Base-by-base conservation (phyloP, 92 coral and sea anemone genomes). In the Paragorgia papillata region DNA sequence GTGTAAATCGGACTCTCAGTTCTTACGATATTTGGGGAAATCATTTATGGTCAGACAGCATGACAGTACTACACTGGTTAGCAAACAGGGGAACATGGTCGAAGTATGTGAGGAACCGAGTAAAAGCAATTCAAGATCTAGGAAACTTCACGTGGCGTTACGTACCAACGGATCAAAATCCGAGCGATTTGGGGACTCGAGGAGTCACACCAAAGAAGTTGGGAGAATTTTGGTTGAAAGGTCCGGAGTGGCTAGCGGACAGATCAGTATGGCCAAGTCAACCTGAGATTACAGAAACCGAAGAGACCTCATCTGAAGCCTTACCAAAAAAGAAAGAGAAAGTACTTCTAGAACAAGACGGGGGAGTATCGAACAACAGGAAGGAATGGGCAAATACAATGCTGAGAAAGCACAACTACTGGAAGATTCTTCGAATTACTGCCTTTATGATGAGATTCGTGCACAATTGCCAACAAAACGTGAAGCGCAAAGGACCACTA, bases 401-500 rank as follows among this genome's bases (percentile, higher is more conserved):
- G 28, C 31, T 64, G 19, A 17, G 13, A 17, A 44, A 68, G 54
- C n/a, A 44, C 59, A 68, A 68, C 58, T 68, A 48, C 40, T 68
- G 41, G 75, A 68, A 33, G 43, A 13, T 68, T 0, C 59, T 68
- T 3, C 22, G 59, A 12, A 28, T 68, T 13, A 68, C 75, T 0
- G 59, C 75, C 1, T 44, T n/a, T 43, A 33, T 68, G 2, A 2
- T 44, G 41, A 12, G 75, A 29, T 68, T 68, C 25, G 13, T 26
- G 14, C 14, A 24, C 14, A 27, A 48, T 30, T 49, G 75, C n/a
- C 14, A 28, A 0, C 39, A 25, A 1, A 67, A 81, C 27, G n/a
- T n/a, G n/a, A n/a, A 48, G 18, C 57, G 51, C 9, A 55, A 7
- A 9, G 87, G 83, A 0, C 82, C 77, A 56, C 43, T 83, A 56